Conservation (phyloP, 2,797 vertebrate species). For the Pangasius krempfi region DNA sequence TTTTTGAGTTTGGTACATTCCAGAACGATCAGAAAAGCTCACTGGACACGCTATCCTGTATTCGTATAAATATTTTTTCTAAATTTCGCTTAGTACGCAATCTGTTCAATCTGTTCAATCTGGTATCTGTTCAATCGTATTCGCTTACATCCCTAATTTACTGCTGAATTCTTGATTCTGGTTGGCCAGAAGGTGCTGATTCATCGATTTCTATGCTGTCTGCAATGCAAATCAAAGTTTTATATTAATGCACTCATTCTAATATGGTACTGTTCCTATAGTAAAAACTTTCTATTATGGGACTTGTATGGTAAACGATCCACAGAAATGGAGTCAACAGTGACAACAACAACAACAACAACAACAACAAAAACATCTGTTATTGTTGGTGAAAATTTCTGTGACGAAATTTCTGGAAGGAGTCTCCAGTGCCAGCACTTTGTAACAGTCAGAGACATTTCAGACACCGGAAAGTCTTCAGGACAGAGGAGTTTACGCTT, state of each 20-base stretch:
- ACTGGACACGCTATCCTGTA: not conserved
- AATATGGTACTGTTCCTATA: not conserved
- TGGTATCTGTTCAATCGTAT: not conserved
- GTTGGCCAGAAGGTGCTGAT: not conserved
- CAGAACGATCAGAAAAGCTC: not conserved
- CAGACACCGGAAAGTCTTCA: not conserved
- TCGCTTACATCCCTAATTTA: not conserved
- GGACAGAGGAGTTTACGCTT: not conserved
- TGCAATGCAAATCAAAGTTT: not conserved
- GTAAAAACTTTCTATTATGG: not conserved
- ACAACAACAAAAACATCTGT: not conserved
- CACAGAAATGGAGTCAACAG: not conserved
- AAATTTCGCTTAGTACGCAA: not conserved
- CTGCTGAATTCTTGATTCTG: not conserved
- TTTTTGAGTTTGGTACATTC: not conserved
- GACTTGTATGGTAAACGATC: not conserved
- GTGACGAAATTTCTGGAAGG: no score
- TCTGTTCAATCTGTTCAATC: no score
- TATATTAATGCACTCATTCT: not conserved
- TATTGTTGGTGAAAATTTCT: no score
- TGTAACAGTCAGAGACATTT: not conserved
- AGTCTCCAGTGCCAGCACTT: not conserved
- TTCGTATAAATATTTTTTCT: not conserved
- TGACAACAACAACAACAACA: not conserved
- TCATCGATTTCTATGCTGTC: not conserved